phyloP scores from a whole-genome alignment of 2,888 invertebrate genomes.

The Lasius fuliginosus region DNA sequence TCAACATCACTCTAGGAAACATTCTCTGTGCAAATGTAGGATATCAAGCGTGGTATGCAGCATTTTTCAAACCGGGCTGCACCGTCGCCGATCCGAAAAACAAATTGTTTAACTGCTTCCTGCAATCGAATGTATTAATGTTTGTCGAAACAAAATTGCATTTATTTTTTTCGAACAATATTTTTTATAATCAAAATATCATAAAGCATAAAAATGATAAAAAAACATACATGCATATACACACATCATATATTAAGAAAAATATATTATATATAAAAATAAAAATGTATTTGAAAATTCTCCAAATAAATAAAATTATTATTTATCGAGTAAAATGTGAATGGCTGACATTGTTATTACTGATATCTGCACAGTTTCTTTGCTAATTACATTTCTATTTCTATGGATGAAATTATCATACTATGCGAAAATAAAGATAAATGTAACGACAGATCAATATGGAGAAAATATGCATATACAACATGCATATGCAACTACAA shows the following conservation, averaged over 20 bases:
- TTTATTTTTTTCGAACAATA: conserved; percentile 3
- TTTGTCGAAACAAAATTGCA: neutral
- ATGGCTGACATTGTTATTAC: neutral
- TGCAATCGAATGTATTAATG: conserved; percentile 3
- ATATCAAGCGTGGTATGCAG: conserved; percentile 6
- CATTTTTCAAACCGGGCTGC: conserved; percentile 41
- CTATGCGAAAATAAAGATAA: neutral
- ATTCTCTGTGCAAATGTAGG: conserved; percentile 37
- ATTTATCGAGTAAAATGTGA: conserved; percentile 1
- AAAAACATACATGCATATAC: neutral
- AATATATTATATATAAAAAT: neutral
- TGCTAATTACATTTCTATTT: neutral
- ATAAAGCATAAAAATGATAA: neutral
- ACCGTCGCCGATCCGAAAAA: conserved; percentile 1
- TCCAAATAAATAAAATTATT: neutral
- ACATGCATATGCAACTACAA: neutral
- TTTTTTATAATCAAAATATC: conserved; percentile 16
- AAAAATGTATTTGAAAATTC: neutral
- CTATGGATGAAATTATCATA: neutral
- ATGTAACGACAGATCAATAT: neutral
- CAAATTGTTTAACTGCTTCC: conserved; percentile 1
- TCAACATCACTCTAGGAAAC: conserved; percentile 50
- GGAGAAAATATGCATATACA: neutral
- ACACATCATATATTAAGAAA: neutral
- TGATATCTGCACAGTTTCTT: neutral